Percentiles rank a stretch among this genome's conserved stretches.
Conservation (phyloP, 2,113 vertebrate species). For the Montifringilla adamsi region DNA sequence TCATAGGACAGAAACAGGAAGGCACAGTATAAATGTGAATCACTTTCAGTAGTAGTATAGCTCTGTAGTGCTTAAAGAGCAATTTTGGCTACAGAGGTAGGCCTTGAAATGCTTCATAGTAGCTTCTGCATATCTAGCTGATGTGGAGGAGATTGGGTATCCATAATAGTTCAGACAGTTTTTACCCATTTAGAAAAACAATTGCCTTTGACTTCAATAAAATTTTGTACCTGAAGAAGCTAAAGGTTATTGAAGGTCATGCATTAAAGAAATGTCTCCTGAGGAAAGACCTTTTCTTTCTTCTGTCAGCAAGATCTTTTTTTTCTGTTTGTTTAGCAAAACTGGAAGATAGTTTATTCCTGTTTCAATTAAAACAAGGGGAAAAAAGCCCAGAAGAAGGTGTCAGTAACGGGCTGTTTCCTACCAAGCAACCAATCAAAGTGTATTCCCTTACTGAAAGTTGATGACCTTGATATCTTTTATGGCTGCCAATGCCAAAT, state of each 20-base stretch:
- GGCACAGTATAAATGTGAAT: neutral
- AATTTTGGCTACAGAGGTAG: neutral
- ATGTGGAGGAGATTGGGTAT: fast-evolving
- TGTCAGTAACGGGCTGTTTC: neutral
- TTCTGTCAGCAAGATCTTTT: neutral
- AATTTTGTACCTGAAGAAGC: neutral
- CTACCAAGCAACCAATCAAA: neutral
- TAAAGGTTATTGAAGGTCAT: neutral
- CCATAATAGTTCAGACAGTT: neutral
- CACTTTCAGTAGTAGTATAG: neutral
- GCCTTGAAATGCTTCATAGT: neutral
- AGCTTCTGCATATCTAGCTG: neutral
- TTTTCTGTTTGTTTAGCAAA: neutral
- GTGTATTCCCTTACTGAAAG: neutral
- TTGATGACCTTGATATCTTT: neutral
- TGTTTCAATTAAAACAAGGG: neutral
- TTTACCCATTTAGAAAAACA: neutral
- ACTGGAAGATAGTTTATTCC: neutral
- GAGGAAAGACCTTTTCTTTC: neutral
- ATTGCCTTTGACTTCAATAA: neutral
- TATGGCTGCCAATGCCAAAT: neutral
- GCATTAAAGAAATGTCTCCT: neutral
- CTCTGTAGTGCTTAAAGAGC: neutral
- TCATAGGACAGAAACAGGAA: neutral
- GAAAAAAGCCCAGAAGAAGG: neutral